These are phyloP conservation scores for Deroplatys truncata DNA, from an alignment of 2,888 invertebrate species.

Conservation along the genomic window DNA sequence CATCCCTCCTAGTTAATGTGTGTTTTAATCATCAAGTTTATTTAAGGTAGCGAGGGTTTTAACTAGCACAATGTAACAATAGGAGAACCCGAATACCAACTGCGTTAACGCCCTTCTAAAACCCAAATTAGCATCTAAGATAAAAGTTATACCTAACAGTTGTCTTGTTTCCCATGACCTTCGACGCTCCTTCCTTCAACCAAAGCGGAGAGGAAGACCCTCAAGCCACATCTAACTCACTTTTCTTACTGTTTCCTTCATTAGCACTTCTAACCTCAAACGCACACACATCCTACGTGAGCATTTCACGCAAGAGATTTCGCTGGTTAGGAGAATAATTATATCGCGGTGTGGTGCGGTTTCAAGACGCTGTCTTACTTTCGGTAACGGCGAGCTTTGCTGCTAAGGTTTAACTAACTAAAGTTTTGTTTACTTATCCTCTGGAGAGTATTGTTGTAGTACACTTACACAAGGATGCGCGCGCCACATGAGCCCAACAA, in stretches of 20 bases:
- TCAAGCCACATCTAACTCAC: neutral
- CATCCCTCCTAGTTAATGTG: too few species aligned
- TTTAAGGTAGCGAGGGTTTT: too few species aligned
- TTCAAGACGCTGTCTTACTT: neutral
- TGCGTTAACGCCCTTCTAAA: neutral
- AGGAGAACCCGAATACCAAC: too few species aligned
- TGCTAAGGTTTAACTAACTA: conserved; percentile 12
- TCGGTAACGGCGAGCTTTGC: conserved; percentile 1
- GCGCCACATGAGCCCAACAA: neutral
- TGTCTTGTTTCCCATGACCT: conserved; percentile 16
- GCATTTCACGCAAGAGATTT: conserved; percentile 8
- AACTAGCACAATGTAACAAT: too few species aligned
- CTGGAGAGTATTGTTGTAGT: neutral
- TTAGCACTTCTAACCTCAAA: conserved; percentile 18
- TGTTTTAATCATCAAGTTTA: too few species aligned
- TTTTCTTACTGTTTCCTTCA: conserved; percentile 10
- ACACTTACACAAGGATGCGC: neutral
- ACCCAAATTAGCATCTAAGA: neutral
- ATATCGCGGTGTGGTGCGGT: neutral
- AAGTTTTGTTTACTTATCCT: conserved; percentile 23
- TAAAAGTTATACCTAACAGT: neutral
- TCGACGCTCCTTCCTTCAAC: neutral
- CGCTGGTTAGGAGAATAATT: conserved; percentile 10
- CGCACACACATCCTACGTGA: neutral
- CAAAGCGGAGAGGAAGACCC: neutral